A percentile compares a stretch with the other conserved stretches of the same genome.
Evolutionary conservation across 2,113 vertebrate species (phyloP).

Genomic region (Herpailurus yagouaroundi): DNA sequence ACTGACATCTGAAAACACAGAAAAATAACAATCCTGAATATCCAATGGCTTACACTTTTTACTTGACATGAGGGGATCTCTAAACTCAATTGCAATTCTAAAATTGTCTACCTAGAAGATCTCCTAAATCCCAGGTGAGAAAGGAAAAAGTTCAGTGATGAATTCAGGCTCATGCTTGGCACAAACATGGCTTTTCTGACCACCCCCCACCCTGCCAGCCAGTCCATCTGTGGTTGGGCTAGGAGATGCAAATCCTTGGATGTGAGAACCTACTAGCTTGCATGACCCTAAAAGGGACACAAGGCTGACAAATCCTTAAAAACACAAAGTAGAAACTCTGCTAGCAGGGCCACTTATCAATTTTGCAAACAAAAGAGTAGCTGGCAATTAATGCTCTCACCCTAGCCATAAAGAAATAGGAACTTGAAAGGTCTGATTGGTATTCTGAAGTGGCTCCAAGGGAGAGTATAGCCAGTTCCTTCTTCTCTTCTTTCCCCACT

Average conservation of each 20-base stretch:
- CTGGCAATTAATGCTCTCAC: not conserved
- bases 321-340: not conserved
- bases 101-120: not conserved
- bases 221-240: not conserved
- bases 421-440: not conserved
- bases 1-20: not conserved
- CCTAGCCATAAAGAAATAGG: no score
- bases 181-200: rapidly evolving
- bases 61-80: not conserved
- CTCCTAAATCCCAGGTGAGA: not conserved
- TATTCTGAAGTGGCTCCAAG: not conserved
- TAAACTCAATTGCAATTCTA: not conserved
- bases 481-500: not conserved
- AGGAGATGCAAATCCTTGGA: not conserved
- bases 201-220: not conserved
- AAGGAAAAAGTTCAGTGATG: not conserved
- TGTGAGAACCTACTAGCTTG: not conserved
- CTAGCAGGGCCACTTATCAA: not conserved
- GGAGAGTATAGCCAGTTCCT: no score
- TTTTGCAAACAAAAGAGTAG: not conserved
- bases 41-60: not conserved
- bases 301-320: not conserved
- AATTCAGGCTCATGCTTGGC: not conserved
- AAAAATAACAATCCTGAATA: not conserved
- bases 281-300: not conserved